Evolutionary conservation across 1,140 invertebrate species (phyloP).

Genomic region (Papilio helenus): DNA sequence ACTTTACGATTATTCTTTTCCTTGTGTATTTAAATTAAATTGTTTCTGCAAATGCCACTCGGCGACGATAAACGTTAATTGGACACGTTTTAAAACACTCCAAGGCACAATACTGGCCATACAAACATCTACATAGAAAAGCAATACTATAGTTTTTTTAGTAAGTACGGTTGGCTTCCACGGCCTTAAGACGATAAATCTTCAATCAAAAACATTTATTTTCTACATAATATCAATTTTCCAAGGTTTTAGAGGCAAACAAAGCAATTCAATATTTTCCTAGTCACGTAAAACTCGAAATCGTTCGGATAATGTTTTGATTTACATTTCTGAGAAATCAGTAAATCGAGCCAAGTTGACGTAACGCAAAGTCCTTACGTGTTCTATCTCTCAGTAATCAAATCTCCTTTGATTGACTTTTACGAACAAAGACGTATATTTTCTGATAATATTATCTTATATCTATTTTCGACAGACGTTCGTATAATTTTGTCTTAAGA

Average conservation of each 20-base stretch:
- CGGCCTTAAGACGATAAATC: neutral
- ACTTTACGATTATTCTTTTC: neutral
- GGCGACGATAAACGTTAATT: conserved; percentile 8
- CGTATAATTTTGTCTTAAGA: neutral
- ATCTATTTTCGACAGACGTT: neutral
- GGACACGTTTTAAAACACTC: conserved; percentile 14
- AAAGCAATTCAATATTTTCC: neutral
- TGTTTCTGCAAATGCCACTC: neutral
- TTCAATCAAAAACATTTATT: neutral
- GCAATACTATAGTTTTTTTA: neutral
- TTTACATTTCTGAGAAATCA: neutral
- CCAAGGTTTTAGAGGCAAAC: neutral
- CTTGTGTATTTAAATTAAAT: neutral
- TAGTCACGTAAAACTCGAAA: neutral
- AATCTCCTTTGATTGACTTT: conserved; percentile 1
- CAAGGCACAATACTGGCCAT: neutral
- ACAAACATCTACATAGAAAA: neutral
- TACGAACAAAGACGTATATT: neutral
- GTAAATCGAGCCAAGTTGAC: neutral
- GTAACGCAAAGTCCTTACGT: neutral
- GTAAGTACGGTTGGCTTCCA: neutral
- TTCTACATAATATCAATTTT: neutral
- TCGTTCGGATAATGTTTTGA: neutral
- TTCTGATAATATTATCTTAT: neutral
- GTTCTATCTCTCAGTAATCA: conserved; percentile 1